These are phyloP conservation scores for Rhizomys pruinosus DNA, from an alignment of 2,113 vertebrate genomes.

Conservation along the genomic window DNA sequence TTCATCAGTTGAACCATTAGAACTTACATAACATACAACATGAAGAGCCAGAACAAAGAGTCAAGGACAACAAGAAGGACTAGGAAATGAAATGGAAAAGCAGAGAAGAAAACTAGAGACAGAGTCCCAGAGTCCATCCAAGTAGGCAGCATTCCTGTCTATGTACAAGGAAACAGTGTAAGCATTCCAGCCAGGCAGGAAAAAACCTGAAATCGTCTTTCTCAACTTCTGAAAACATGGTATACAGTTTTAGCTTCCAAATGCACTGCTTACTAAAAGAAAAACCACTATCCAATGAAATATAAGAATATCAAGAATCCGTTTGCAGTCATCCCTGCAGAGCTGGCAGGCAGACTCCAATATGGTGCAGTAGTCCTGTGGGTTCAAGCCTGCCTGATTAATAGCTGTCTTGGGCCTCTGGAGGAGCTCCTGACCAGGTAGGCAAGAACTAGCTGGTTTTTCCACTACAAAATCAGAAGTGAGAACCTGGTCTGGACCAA, in stretches of 20 bases:
- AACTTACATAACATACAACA: not conserved
- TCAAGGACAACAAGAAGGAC: not conserved
- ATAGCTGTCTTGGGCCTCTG: too few relatives aligned
- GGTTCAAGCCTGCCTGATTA: too few relatives aligned
- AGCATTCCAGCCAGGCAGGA: not conserved
- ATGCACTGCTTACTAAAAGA: not conserved
- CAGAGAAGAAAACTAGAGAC: not conserved
- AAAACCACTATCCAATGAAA: not conserved
- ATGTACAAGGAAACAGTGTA: not conserved
- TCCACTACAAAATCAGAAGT: too few relatives aligned
- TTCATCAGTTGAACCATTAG: not conserved
- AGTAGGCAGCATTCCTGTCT: not conserved
- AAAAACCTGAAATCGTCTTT: conserved; percentile 6
- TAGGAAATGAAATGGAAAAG: not conserved
- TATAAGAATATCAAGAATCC: conserved; percentile 2
- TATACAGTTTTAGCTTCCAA: not conserved
- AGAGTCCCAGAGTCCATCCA: not conserved
- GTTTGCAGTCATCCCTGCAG: too few relatives aligned
- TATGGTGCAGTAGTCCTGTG: too few relatives aligned
- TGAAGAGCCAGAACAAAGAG: not conserved
- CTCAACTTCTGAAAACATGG: not conserved
- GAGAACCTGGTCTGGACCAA: too few relatives aligned
- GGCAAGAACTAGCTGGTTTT: too few relatives aligned
- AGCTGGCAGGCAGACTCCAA: too few relatives aligned
- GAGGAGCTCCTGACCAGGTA: too few relatives aligned